Evolutionary conservation across 2,888 invertebrate species (phyloP), one percentile per base, ranked within the genome.

Genomic region (Pediacus dermestoides): DNA sequence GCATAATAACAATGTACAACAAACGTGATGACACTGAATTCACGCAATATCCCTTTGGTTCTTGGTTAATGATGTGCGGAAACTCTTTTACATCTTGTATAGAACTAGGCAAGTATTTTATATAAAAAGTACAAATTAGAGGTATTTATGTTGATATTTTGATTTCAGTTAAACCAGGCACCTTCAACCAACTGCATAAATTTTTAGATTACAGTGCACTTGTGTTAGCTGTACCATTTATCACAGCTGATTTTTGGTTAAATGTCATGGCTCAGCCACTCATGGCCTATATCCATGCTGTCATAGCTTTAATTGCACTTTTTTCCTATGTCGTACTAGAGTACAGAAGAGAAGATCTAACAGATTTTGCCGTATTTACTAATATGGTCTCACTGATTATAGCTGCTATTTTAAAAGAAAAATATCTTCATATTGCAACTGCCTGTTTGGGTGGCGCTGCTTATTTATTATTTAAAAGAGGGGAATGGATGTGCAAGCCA

Each of bases 281-380:
- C 37, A 27, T 55, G 8, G 26, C 48, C 11, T 15, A 34, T n/a
- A 10, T 53, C 3, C 53, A 46, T 11, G 45, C 50, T 10, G 39
- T 41, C 4, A 23, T 35, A 36, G 46, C 40, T 16, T 38, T 53
- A n/a, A 15, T 43, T 4, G 48, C 53, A 2, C 36, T 51, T 8
- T 7, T 48, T 7, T 34, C 51, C 33, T 56, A 46, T 18, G 34
- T 52, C 8, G 14, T 50, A 4, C 31, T 45, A 27, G 53, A 55
- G 34, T 52, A 46, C 21, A 46, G 42, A 38, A 37, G 57, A 15
- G 49, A 49, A 33, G 57, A 57, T 33, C 30, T 57, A 6, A 53
- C 52, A 2, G 57, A 57, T 31, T 31, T 57, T 13, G 53, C 49
- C 1, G 23, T 54, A 15, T 46, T 56, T 16, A 33, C 37, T 3